Conservation (phyloP, 2,888 invertebrate genomes). For the Ichneumoninae sp. region DNA sequence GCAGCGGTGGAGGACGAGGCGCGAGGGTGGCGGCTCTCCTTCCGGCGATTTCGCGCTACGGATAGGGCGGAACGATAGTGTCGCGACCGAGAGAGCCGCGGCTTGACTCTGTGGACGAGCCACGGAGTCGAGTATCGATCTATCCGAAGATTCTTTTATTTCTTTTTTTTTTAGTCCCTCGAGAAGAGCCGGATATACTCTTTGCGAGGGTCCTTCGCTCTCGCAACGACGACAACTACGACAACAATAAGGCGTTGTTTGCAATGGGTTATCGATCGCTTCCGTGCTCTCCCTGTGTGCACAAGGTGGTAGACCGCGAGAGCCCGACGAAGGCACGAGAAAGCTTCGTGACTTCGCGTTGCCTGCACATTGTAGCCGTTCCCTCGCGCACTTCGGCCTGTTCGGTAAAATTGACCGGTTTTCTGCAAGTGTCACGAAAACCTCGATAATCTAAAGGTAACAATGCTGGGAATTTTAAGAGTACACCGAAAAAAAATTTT, state of each 20-base stretch:
- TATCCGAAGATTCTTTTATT: conserved; percentile 49
- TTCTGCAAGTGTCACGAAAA: background rate
- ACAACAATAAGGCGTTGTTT: conserved; percentile 76
- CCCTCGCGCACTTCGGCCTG: background rate
- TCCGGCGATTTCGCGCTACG: conserved; percentile 21
- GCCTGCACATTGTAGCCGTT: background rate
- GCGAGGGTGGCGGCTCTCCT: conserved; percentile 3
- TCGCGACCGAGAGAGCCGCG: conserved; percentile 27
- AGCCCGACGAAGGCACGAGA: conserved; percentile 68
- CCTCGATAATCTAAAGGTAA: background rate
- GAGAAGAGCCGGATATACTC: conserved; percentile 26
- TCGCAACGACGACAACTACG: conserved; percentile 58
- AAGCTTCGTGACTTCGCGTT: conserved; percentile 73
- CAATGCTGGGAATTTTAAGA: no score
- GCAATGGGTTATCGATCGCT: conserved; percentile 79
- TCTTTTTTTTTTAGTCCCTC: conserved; percentile 35
- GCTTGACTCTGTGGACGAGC: background rate
- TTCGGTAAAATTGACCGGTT: conserved; percentile 25
- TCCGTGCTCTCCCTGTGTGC: conserved; percentile 69
- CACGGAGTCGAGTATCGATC: conserved; percentile 37
- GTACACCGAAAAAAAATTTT: no score
- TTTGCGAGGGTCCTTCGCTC: background rate
- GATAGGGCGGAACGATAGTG: conserved; percentile 55
- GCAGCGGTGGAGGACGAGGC: background rate
- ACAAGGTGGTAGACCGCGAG: conserved; percentile 62